phyloP scores from a whole-genome alignment of 2,797 vertebrate genomes.

The Sebastes matsubarae region DNA sequence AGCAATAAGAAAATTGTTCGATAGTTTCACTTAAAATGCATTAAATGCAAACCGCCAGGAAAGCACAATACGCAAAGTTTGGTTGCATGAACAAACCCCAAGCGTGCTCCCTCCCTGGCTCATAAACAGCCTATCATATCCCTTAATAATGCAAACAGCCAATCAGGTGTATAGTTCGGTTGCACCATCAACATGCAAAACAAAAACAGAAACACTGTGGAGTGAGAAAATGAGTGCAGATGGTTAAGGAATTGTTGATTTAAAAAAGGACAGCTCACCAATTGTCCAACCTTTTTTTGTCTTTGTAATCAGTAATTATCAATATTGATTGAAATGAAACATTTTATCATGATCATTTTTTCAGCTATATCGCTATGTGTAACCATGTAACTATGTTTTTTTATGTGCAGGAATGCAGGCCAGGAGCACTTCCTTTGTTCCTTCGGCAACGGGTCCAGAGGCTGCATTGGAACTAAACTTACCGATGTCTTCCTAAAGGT shows the following conservation, averaged over 20 bases:
- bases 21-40: neutral
- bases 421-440: slow-evolving; percentile 73
- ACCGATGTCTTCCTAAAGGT: slow-evolving; percentile 72
- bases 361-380: neutral
- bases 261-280: neutral
- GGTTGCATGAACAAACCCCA: neutral
- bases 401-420: slow-evolving; percentile 64
- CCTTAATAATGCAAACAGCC: neutral
- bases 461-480: slow-evolving; percentile 66
- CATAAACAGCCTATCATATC: neutral
- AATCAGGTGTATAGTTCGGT: neutral
- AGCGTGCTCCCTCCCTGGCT: neutral
- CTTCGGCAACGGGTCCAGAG: slow-evolving; percentile 67
- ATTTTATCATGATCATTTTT: neutral
- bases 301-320: neutral
- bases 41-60: neutral
- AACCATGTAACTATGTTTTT: slow-evolving; percentile 6
- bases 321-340: neutral
- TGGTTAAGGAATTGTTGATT: neutral
- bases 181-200: neutral
- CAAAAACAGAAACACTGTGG: neutral
- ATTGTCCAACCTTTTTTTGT: neutral
- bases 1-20: neutral
- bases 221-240: neutral
- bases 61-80: neutral